Evolutionary conservation across 2,888 invertebrate genomes (phyloP).

Genomic region (Eupithecia subfuscata): DNA sequence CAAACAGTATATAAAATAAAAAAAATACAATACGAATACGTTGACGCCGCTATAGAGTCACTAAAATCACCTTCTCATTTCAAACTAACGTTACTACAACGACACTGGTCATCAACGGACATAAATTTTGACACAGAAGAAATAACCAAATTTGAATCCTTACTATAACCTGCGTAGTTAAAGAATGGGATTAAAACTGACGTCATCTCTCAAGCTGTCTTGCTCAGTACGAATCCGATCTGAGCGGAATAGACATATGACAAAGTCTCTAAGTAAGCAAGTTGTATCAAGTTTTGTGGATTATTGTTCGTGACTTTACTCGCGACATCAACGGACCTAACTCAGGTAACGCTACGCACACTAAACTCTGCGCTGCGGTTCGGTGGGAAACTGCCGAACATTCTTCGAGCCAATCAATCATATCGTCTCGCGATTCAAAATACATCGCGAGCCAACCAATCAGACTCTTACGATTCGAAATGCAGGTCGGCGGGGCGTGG

Average conservation of each 20-base stretch:
- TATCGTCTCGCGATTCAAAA: constrained; percentile 62
- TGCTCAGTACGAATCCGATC: background rate
- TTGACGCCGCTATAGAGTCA: constrained; percentile 52
- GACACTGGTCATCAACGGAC: background rate
- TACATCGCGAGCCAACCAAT: constrained; percentile 6
- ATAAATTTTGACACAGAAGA: background rate
- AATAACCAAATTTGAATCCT: background rate
- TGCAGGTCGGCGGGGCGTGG: constrained; percentile 51
- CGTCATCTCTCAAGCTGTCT: background rate
- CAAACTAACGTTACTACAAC: background rate
- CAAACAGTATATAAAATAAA: constrained; percentile 60
- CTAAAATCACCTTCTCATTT: constrained; percentile 12
- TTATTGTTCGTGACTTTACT: constrained; percentile 49
- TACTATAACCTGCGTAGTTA: background rate
- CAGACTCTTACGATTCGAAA: constrained; percentile 54
- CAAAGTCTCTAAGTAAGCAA: background rate
- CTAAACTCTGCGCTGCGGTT: constrained; percentile 60
- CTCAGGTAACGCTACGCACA: constrained; percentile 80
- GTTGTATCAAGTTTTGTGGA: background rate
- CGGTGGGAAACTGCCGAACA: constrained; percentile 78
- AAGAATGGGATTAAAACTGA: background rate
- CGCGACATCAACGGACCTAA: constrained; percentile 54
- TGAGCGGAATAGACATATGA: background rate
- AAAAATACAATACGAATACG: constrained; percentile 45
- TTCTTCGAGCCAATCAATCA: constrained; percentile 70